Percentiles rank a stretch among this genome's conserved stretches.
These are phyloP conservation scores for Euthynnus affinis DNA, from an alignment of 2,797 vertebrate genomes.

Conservation along the genomic window DNA sequence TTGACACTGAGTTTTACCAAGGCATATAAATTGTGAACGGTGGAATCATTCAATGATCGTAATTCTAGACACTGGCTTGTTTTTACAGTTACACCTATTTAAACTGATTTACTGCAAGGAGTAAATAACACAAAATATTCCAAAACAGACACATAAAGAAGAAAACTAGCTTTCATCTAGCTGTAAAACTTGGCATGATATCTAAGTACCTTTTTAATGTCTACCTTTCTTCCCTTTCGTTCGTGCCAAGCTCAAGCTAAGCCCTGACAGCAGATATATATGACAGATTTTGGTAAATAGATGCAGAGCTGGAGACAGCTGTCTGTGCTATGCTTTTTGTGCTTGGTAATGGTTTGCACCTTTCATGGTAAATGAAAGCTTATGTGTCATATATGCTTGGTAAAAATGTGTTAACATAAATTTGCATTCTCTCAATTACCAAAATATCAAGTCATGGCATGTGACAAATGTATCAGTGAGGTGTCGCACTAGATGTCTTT, in stretches of 20 bases:
- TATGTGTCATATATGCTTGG: conserved; percentile 11
- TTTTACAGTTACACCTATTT: not conserved
- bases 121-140: not conserved
- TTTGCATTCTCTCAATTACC: conserved; percentile 28
- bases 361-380: conserved; percentile 24
- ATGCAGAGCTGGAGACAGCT: conserved; percentile 10
- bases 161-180: not conserved
- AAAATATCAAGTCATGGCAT: conserved; percentile 39
- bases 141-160: not conserved
- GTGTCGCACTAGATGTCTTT: conserved; percentile 31
- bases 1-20: not conserved
- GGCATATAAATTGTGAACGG: not conserved
- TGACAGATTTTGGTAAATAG: conserved; percentile 10
- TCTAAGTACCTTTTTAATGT: not conserved
- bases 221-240: not conserved
- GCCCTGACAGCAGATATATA: not conserved
- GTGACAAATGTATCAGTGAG: conserved; percentile 45
- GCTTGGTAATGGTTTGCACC: conserved; percentile 17
- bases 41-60: not conserved
- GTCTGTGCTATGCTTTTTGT: not conserved
- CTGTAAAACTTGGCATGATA: not conserved
- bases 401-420: conserved; percentile 13
- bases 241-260: conserved; percentile 10
- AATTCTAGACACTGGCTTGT: not conserved
- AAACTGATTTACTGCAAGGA: not conserved